Evolutionary conservation across 2,888 invertebrate genomes (phyloP).

Genomic region (Tenodera sinensis): DNA sequence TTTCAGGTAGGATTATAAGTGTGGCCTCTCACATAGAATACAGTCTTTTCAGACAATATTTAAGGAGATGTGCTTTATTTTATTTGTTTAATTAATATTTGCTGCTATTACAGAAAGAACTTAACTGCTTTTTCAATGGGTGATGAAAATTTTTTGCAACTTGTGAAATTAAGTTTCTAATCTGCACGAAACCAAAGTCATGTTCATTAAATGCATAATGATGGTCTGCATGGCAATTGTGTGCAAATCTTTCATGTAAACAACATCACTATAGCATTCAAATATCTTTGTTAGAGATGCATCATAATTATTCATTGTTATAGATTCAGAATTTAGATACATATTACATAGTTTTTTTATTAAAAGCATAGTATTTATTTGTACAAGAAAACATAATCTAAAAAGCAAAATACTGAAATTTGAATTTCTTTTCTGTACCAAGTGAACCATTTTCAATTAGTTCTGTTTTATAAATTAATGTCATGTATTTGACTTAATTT

Average conservation of each 20-base stretch:
- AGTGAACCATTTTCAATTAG: too few species aligned
- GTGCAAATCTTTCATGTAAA: neutral
- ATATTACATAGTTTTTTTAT: neutral
- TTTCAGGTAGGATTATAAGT: slow-evolving; percentile 27
- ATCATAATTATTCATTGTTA: neutral
- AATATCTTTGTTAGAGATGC: neutral
- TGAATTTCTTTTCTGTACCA: too few species aligned
- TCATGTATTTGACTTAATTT: too few species aligned
- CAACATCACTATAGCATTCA: neutral
- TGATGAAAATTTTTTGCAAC: neutral
- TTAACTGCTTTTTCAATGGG: neutral
- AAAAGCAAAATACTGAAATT: too few species aligned
- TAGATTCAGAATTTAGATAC: neutral
- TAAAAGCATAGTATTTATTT: neutral
- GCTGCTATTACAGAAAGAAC: neutral
- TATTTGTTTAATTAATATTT: neutral
- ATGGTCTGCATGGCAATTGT: neutral
- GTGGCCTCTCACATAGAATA: slow-evolving; percentile 17
- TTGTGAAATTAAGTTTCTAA: neutral
- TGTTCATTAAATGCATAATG: neutral
- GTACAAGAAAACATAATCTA: too few species aligned
- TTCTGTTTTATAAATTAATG: too few species aligned
- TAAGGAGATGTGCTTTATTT: neutral
- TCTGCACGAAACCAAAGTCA: neutral
- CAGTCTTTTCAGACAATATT: neutral